A percentile compares a stretch with the other conserved stretches of the same genome.
Conservation (phyloP, 2,113 vertebrate genomes). For the Suricata suricatta region DNA sequence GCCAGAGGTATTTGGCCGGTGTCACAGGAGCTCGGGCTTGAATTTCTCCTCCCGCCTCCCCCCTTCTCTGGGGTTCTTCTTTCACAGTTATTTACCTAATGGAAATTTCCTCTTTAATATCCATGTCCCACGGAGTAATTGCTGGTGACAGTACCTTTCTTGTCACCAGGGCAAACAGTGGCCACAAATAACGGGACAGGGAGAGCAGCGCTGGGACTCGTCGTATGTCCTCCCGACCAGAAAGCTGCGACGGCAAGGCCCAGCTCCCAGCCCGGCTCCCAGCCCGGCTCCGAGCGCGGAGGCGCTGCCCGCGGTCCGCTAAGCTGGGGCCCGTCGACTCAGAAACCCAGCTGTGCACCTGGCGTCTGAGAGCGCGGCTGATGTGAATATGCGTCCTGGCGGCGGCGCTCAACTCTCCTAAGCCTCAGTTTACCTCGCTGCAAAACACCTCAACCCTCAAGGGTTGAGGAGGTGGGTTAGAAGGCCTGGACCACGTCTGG, state of each 20-base stretch:
- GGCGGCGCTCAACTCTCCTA: not conserved
- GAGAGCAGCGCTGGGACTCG: not conserved
- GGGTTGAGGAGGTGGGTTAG: not conserved
- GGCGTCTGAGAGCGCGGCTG: not conserved
- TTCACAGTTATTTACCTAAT: constrained; percentile 71
- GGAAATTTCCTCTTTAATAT: constrained; percentile 71
- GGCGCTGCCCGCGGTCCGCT: rapidly evolving
- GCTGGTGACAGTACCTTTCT: constrained; percentile 17
- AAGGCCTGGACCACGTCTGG: not conserved
- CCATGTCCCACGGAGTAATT: constrained; percentile 1
- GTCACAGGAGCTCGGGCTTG: constrained; percentile 56
- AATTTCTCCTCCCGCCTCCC: not conserved
- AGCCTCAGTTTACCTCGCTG: not conserved
- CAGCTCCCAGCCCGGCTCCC: not conserved
- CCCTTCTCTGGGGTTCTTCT: constrained; percentile 35
- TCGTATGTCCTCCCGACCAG: not conserved
- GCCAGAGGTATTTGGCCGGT: constrained; percentile 36
- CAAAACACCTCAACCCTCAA: not conserved
- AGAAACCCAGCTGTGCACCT: rapidly evolving
- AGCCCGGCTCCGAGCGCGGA: not conserved
- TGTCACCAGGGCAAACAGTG: constrained; percentile 20
- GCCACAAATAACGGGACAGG: not conserved
- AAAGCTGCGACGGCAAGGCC: not conserved
- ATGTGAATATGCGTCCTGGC: not conserved
- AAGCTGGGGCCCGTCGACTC: not conserved